Evolutionary conservation across 2,797 vertebrate species (phyloP).

Genomic region (Alcedo atthis): DNA sequence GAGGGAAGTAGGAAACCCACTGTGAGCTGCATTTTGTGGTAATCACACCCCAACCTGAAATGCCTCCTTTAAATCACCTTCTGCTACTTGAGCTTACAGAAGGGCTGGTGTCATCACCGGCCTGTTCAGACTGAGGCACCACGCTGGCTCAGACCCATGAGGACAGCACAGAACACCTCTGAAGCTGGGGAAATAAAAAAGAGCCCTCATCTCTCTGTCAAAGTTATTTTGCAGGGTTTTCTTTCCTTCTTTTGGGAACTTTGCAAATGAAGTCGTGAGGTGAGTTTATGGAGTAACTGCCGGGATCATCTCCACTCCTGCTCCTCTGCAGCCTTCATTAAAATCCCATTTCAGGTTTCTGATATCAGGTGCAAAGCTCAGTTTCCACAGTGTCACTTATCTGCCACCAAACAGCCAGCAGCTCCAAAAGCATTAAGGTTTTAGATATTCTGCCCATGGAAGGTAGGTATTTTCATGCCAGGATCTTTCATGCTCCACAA

Average conservation of each 20-base stretch:
- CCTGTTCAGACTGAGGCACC: not conserved
- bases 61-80: not conserved
- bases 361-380: not conserved
- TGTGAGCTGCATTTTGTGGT: not conserved
- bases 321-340: not conserved
- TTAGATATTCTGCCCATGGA: not conserved
- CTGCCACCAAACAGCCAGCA: not conserved
- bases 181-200: not conserved
- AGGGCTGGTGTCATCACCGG: not conserved
- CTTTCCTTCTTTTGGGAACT: not conserved
- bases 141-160: not conserved
- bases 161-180: not conserved
- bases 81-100: not conserved
- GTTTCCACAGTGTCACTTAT: not conserved
- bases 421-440: not conserved
- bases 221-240: not conserved
- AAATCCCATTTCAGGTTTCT: not conserved
- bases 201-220: not conserved
- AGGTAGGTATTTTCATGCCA: not conserved
- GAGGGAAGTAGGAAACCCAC: not conserved
- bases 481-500: not conserved
- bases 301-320: not conserved
- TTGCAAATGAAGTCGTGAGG: not conserved
- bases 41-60: not conserved
- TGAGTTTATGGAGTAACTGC: not conserved